Conservation (phyloP, 1,140 invertebrate genomes). For the Aethina tumida region DNA sequence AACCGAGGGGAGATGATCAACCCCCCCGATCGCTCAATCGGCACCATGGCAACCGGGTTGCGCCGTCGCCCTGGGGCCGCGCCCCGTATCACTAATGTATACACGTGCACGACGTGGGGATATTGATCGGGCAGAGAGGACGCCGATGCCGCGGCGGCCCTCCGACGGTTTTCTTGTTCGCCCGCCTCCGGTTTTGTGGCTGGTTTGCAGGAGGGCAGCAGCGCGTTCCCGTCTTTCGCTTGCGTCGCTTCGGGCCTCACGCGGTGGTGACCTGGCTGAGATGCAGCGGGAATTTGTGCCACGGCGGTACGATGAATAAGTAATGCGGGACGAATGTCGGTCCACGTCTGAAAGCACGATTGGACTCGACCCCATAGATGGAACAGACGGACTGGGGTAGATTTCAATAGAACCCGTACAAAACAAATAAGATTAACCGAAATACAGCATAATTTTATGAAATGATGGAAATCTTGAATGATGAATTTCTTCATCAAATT, state of each 20-base stretch:
- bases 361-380: no score
- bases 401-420: no score
- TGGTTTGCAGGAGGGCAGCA: not conserved
- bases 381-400: no score
- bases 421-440: no score
- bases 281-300: not conserved
- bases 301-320: no score
- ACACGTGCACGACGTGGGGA: slow-evolving; percentile 30
- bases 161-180: slow-evolving; percentile 1
- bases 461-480: no score
- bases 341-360: no score
- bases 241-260: not conserved
- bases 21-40: slow-evolving; percentile 23
- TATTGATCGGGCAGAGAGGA: slow-evolving; percentile 21
- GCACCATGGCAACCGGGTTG: slow-evolving; percentile 24
- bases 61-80: slow-evolving; percentile 26
- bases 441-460: no score
- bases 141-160: not conserved
- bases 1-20: slow-evolving; percentile 28
- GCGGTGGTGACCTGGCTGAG: not conserved
- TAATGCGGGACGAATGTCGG: no score
- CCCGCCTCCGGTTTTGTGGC: not conserved
- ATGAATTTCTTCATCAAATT: no score
- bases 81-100: slow-evolving; percentile 39
- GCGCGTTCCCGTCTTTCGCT: no score